Evolutionary conservation across 1,140 invertebrate genomes (phyloP).

Genomic region (Pseudomyrmex dendroicus): DNA sequence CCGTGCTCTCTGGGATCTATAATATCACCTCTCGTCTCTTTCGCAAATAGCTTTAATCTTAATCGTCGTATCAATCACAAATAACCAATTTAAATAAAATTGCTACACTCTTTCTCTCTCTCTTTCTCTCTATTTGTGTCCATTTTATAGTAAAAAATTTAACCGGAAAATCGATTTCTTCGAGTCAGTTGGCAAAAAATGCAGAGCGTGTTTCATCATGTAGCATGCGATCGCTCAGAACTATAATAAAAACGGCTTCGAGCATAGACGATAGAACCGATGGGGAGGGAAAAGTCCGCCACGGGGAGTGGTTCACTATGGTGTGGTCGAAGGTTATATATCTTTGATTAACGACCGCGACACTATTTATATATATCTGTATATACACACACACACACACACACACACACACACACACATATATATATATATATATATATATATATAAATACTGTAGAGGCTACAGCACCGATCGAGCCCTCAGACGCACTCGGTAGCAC

Average conservation of each 20-base stretch:
- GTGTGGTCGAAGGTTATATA: constrained; percentile 68
- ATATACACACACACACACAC: no score
- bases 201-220: neutral
- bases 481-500: constrained; percentile 81
- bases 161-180: neutral
- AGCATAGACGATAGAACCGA: constrained; percentile 10
- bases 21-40: neutral
- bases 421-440: no score
- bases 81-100: neutral
- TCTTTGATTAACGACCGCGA: constrained; percentile 84
- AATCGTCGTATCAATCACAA: neutral
- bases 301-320: constrained; percentile 57
- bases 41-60: constrained; percentile 25
- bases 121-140: neutral
- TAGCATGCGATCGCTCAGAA: neutral
- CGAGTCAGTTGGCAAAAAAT: no score
- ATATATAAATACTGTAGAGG: constrained; percentile 64
- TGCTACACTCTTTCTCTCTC: neutral
- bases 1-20: constrained; percentile 40
- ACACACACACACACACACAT: no score
- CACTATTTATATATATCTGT: constrained; percentile 74
- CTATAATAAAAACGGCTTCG: constrained; percentile 19
- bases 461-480: constrained; percentile 80
- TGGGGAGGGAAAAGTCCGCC: constrained; percentile 43
- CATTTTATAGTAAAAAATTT: neutral